Conservation (phyloP, 92 coral and sea anemone genomes). For the Montipora capitata region DNA sequence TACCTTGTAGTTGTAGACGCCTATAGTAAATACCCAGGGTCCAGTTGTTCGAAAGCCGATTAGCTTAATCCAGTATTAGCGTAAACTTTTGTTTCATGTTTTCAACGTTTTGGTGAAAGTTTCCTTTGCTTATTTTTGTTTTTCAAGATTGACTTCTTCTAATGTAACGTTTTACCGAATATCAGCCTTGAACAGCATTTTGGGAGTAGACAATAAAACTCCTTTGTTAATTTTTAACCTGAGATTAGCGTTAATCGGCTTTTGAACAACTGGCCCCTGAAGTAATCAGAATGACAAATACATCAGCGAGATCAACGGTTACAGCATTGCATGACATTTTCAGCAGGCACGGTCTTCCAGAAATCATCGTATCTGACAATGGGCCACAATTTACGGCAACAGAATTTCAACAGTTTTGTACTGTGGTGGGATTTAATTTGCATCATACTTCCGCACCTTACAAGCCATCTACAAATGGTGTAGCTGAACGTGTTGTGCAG, state of each 20-base stretch:
- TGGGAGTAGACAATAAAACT: too few relatives aligned
- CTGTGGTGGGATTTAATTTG: constrained; percentile 53
- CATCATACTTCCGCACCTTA: constrained; percentile 53
- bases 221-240: too few relatives aligned
- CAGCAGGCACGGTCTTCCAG: constrained; percentile 12
- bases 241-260: too few relatives aligned
- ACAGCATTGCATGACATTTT: constrained; percentile 53
- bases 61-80: too few relatives aligned
- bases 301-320: constrained; percentile 52
- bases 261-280: too few relatives aligned
- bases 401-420: constrained; percentile 71
- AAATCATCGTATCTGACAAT: constrained; percentile 11
- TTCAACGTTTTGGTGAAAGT: too few relatives aligned
- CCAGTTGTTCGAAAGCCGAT: too few relatives aligned
- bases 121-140: too few relatives aligned
- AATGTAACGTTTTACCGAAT: too few relatives aligned
- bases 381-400: constrained; percentile 62
- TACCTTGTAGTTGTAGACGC: constrained; percentile 42
- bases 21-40: constrained; percentile 61
- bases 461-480: constrained; percentile 70
- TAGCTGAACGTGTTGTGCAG: constrained; percentile 66
- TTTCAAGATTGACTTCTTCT: too few relatives aligned
- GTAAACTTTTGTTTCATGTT: too few relatives aligned
- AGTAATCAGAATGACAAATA: neutral
- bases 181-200: too few relatives aligned